These are phyloP conservation scores for Mobula birostris DNA, from an alignment of 2,113 vertebrate genomes.

Conservation along the genomic window DNA sequence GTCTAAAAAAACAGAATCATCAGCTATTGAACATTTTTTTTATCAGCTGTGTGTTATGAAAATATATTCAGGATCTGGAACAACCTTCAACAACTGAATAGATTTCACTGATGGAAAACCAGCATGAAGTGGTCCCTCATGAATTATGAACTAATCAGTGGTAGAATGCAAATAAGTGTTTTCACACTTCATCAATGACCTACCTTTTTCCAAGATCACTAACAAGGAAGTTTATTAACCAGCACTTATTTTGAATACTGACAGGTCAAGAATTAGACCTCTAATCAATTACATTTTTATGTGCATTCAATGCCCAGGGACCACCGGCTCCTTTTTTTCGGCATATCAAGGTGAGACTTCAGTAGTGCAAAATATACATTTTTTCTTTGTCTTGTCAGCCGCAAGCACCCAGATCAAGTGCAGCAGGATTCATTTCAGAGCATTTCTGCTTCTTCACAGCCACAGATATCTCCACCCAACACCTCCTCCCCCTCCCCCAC, in stretches of 20 bases:
- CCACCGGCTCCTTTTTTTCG: not conserved
- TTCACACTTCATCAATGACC: constrained; percentile 1
- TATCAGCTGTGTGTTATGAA: not conserved
- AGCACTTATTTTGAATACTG: not conserved
- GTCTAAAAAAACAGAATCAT: not conserved
- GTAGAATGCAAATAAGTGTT: not conserved
- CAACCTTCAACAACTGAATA: not conserved
- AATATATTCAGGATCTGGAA: not conserved
- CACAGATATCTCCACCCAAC: no score
- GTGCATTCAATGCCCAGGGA: not conserved
- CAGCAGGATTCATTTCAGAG: not conserved
- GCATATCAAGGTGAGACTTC: not conserved
- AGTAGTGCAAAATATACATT: not conserved
- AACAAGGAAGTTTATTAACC: not conserved
- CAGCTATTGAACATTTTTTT: not conserved
- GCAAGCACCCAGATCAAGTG: not conserved
- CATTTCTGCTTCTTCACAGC: no score
- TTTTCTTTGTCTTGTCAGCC: not conserved
- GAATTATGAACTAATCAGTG: not conserved
- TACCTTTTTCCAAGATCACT: not conserved
- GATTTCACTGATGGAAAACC: not conserved
- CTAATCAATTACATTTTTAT: not conserved
- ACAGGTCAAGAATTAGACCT: not conserved
- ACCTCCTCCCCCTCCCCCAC: no score
- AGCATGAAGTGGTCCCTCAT: not conserved